Conservation (phyloP, 1,140 invertebrate species). For the Drosophila novamexicana region DNA sequence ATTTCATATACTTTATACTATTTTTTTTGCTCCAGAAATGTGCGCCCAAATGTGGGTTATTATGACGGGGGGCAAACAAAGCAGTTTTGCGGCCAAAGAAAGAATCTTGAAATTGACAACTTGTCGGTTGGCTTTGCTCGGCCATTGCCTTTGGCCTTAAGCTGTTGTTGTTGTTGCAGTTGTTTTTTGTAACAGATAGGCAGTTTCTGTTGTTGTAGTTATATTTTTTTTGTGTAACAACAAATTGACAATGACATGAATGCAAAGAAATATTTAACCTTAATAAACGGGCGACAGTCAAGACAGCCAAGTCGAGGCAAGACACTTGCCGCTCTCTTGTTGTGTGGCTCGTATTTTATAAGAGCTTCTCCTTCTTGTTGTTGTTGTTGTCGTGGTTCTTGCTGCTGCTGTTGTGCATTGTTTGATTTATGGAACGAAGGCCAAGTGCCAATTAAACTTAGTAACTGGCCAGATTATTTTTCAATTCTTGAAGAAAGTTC, state of each 20-base stretch:
- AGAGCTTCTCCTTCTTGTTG: conserved; percentile 3
- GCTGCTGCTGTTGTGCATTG: conserved; percentile 53
- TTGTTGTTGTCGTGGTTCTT: conserved; percentile 25
- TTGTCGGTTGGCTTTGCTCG: conserved; percentile 19
- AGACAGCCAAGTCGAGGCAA: conserved; percentile 1
- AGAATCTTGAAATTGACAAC: conserved; percentile 62
- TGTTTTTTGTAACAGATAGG: conserved; percentile 39
- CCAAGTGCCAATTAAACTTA: conserved; percentile 79
- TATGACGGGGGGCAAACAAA: conserved; percentile 63
- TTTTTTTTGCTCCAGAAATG: conserved; percentile 48
- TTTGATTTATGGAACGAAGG: conserved; percentile 75
- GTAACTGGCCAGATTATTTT: conserved; percentile 30
- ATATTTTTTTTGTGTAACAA: conserved; percentile 72
- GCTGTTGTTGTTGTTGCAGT: conserved; percentile 18
- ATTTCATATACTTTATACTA: conserved; percentile 39
- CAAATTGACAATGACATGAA: conserved; percentile 83
- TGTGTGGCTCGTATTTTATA: conserved; percentile 17
- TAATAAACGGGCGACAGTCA: conserved; percentile 62
- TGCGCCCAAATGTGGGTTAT: conserved; percentile 69
- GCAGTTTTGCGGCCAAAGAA: conserved; percentile 25
- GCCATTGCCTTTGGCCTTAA: conserved; percentile 12
- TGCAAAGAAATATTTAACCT: conserved; percentile 81
- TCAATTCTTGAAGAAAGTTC: conserved; percentile 20
- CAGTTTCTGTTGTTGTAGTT: conserved; percentile 23
- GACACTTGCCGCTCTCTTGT: conserved; percentile 68